These are phyloP conservation scores for Melanerpes aurifrons DNA, from an alignment of 2,113 vertebrate species.

Conservation along the genomic window DNA sequence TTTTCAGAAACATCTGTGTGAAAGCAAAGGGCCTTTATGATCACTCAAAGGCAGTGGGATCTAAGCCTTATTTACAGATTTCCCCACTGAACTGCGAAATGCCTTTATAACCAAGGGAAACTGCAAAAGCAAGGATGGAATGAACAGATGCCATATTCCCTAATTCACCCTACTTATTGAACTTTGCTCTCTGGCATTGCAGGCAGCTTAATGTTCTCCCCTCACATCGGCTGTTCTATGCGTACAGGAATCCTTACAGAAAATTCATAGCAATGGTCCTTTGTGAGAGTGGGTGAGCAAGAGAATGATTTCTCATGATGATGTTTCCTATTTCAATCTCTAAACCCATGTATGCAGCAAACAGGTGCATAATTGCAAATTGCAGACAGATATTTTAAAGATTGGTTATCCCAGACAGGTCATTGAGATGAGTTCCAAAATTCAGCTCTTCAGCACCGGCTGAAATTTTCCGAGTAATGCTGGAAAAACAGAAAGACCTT, in stretches of 20 bases:
- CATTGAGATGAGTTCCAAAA: background rate
- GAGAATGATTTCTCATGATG: background rate
- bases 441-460: background rate
- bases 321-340: background rate
- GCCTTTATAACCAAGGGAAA: background rate
- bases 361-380: background rate
- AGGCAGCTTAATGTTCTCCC: background rate
- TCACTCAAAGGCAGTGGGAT: background rate
- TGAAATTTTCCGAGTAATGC: background rate
- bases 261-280: background rate
- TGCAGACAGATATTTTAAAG: background rate
- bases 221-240: fast-evolving
- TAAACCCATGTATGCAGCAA: background rate
- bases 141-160: background rate
- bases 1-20: conserved; percentile 17
- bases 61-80: background rate
- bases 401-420: background rate
- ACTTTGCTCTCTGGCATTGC: background rate
- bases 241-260: background rate
- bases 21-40: background rate
- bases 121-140: background rate
- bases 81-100: background rate
- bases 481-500: background rate
- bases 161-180: background rate
- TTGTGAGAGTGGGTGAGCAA: background rate